A percentile compares a stretch with the other conserved stretches of the same genome.
These are phyloP conservation scores for Drosophila peninsularis DNA, from an alignment of 2,888 invertebrate genomes.

Conservation along the genomic window DNA sequence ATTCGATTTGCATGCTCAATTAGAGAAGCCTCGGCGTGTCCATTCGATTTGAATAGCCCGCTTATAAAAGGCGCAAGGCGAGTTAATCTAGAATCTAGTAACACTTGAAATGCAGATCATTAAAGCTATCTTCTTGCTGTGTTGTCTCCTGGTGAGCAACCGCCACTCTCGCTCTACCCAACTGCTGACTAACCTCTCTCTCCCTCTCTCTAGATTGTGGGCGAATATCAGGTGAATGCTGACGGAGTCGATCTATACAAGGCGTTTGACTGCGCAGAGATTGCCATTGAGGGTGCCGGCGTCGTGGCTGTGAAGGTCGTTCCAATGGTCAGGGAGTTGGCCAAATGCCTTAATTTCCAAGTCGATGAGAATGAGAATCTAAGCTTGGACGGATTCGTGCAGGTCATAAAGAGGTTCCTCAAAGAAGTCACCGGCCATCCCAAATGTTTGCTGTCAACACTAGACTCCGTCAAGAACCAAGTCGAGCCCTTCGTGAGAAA, in stretches of 20 bases:
- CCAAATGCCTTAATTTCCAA: background rate
- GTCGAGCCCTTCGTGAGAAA: background rate
- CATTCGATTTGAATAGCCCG: background rate
- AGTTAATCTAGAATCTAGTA: background rate
- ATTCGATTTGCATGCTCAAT: background rate
- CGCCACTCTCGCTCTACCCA: background rate
- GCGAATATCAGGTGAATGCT: background rate
- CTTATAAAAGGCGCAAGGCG: background rate
- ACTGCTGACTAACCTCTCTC: background rate
- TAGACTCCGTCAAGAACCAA: background rate
- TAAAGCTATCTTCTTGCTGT: background rate
- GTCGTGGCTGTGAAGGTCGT: background rate
- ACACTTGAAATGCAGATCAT: background rate
- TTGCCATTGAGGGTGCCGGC: background rate
- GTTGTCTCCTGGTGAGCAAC: conserved; percentile 1
- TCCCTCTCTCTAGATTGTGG: background rate
- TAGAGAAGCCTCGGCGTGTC: background rate
- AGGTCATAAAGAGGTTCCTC: background rate
- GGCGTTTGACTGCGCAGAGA: background rate
- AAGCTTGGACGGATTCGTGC: background rate
- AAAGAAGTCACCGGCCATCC: background rate
- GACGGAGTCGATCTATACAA: background rate
- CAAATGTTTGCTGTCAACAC: background rate
- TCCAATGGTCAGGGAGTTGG: background rate
- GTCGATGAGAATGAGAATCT: background rate